Conservation (phyloP, 1,140 invertebrate species). For the Asobara japonica region DNA sequence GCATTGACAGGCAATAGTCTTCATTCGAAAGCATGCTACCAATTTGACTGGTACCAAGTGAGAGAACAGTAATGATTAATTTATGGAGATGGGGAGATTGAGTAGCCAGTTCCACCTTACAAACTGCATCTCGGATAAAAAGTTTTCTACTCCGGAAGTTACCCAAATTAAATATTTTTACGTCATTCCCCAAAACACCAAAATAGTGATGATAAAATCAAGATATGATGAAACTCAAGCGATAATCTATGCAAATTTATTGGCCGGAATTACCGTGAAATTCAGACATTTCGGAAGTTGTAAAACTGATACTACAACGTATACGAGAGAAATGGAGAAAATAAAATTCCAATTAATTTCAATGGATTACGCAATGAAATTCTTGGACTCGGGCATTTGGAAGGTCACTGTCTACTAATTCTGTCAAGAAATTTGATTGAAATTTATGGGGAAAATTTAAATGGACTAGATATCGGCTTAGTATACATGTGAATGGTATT, state of each 20-base stretch:
- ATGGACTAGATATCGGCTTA: not conserved
- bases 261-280: not conserved
- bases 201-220: not conserved
- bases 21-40: too few relatives aligned
- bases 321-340: not conserved
- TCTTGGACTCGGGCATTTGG: not conserved
- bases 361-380: not conserved
- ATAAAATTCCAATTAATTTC: not conserved
- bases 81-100: too few relatives aligned
- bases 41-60: too few relatives aligned
- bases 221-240: not conserved
- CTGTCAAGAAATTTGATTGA: not conserved
- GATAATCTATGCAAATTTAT: not conserved
- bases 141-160: too few relatives aligned
- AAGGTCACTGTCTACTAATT: not conserved
- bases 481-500: not conserved
- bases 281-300: not conserved
- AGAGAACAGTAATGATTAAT: too few relatives aligned
- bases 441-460: not conserved
- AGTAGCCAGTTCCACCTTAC: too few relatives aligned
- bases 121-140: too few relatives aligned
- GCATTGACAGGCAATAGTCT: too few relatives aligned
- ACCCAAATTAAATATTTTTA: too few relatives aligned
- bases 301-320: not conserved
- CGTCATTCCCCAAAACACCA: not conserved